Percentiles rank a stretch among this genome's conserved stretches.
Evolutionary conservation across 2,888 invertebrate species (phyloP).

Genomic region (Leptinotarsa tumamoca): DNA sequence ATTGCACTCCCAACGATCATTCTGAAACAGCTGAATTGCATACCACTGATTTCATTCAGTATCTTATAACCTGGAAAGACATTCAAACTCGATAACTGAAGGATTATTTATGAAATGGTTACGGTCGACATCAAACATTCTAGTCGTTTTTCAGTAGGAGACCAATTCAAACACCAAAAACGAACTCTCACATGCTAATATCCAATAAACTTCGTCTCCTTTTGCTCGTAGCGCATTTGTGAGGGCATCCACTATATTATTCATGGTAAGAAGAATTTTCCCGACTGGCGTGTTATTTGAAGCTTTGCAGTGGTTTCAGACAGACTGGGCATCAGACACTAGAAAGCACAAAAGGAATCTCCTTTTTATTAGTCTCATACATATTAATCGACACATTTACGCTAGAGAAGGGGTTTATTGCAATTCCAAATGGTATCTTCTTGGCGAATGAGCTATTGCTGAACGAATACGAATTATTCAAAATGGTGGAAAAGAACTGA

Average conservation of each 20-base stretch:
- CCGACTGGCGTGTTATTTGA: conserved; percentile 5
- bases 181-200: background rate
- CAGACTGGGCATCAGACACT: conserved; percentile 13
- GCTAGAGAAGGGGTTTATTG: conserved; percentile 6
- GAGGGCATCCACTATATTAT: conserved; percentile 19
- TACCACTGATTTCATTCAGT: no score
- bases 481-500: background rate
- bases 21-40: no score
- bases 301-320: conserved; percentile 17
- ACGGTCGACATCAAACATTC: background rate
- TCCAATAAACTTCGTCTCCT: conserved; percentile 4
- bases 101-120: no score
- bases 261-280: conserved; percentile 17
- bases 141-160: background rate
- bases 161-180: background rate
- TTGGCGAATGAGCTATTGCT: background rate
- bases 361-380: conserved; percentile 20
- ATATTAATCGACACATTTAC: conserved; percentile 18
- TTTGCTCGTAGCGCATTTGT: conserved; percentile 16
- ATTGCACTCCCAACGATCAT: no score
- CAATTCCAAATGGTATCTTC: background rate
- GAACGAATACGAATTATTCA: background rate
- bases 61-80: no score
- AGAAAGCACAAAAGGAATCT: conserved; percentile 10
- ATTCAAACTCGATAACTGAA: no score